Evolutionary conservation across 1,140 invertebrate genomes (phyloP).

Genomic region (Drosophila grimshawi): DNA sequence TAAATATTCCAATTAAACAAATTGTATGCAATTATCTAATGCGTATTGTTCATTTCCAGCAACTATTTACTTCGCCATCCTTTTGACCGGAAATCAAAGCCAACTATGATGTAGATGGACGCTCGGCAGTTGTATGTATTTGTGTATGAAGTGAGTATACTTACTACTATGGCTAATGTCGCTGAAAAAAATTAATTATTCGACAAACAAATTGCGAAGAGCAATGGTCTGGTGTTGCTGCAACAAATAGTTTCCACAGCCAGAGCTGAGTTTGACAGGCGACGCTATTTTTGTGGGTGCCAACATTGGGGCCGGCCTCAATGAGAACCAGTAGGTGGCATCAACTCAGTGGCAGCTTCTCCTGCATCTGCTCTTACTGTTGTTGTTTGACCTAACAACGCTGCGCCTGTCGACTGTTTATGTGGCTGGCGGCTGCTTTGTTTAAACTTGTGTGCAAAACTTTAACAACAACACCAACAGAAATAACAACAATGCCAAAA

Average conservation of each 20-base stretch:
- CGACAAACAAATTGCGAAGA: slow-evolving; percentile 37
- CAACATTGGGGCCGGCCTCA: slow-evolving; percentile 27
- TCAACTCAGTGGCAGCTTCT: slow-evolving; percentile 22
- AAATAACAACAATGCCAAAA: slow-evolving; percentile 70
- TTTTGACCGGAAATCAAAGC: background rate
- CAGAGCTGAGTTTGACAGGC: slow-evolving; percentile 51
- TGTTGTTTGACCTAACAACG: slow-evolving; percentile 75
- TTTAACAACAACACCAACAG: slow-evolving; percentile 70
- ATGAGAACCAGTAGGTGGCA: slow-evolving; percentile 26
- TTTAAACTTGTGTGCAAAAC: slow-evolving; percentile 82
- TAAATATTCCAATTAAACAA: background rate
- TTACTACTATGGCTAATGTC: slow-evolving; percentile 37
- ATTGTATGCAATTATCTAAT: background rate
- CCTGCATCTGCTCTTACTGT: slow-evolving; percentile 47
- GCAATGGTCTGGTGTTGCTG: slow-evolving; percentile 16
- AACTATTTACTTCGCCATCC: background rate
- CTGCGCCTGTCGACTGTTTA: slow-evolving; percentile 78
- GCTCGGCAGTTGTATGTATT: background rate
- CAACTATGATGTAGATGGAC: slow-evolving; percentile 1
- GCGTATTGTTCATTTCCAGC: slow-evolving; percentile 2
- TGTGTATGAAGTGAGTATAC: background rate
- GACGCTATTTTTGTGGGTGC: slow-evolving; percentile 53
- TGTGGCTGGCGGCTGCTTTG: slow-evolving; percentile 81
- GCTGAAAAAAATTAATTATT: slow-evolving; percentile 60
- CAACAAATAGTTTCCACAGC: slow-evolving; percentile 14